Conservation (phyloP, 2,797 vertebrate species). For the Oryzias dopingdopingensis region DNA sequence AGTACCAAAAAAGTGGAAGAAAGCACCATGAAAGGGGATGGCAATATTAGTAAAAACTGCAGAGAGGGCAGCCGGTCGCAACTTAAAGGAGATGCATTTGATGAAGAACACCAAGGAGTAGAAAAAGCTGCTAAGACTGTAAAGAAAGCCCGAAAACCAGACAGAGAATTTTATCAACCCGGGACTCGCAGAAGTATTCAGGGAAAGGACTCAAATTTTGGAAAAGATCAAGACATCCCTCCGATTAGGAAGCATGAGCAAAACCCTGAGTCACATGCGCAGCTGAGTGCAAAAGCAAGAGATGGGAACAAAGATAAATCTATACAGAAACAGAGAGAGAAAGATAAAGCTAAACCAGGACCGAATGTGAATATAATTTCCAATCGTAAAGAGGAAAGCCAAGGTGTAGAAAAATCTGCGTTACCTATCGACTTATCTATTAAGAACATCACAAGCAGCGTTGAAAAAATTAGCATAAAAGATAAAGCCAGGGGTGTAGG, state of each 20-base stretch:
- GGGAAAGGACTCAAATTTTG: conserved; percentile 58
- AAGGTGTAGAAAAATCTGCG: conserved; percentile 26
- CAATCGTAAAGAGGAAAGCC: conserved; percentile 35
- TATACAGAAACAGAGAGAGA: conserved; percentile 28
- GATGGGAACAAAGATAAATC: conserved; percentile 31
- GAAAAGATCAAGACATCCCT: conserved; percentile 57
- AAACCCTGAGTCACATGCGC: conserved; percentile 38
- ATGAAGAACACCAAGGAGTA: conserved; percentile 49
- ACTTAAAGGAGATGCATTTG: conserved; percentile 37
- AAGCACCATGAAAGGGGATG: conserved; percentile 39
- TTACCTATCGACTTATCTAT: conserved; percentile 31
- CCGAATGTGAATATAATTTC: conserved; percentile 26
- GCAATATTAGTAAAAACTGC: conserved; percentile 42
- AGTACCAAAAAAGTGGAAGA: conserved; percentile 28
- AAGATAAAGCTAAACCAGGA: conserved; percentile 33
- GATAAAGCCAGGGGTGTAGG: conserved; percentile 32
- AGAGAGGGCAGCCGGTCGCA: conserved; percentile 25
- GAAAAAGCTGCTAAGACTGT: conserved; percentile 44
- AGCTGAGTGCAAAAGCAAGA: conserved; percentile 24
- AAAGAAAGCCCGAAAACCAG: conserved; percentile 87
- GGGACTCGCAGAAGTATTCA: conserved; percentile 81
- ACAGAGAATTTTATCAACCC: conserved; percentile 93
- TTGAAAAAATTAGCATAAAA: conserved; percentile 79
- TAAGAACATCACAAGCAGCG: conserved; percentile 72
- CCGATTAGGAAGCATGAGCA: conserved; percentile 22